Evolutionary conservation across 1,140 invertebrate species (phyloP).

Genomic region (Cydia amplana): DNA sequence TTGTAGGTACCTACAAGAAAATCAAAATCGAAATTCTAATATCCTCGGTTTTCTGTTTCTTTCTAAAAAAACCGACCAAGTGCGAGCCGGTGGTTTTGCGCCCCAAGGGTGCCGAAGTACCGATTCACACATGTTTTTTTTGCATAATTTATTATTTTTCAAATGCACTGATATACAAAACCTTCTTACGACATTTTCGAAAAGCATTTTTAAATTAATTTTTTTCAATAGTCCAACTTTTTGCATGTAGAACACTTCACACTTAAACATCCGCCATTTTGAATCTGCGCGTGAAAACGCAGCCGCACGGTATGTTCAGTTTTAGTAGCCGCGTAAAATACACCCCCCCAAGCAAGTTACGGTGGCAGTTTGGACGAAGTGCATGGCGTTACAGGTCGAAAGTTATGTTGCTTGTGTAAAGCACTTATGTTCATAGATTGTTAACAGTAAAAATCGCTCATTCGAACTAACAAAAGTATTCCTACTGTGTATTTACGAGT

Average conservation of each 20-base stretch:
- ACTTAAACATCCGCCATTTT: neutral
- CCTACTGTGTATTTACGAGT: neutral
- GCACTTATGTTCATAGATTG: slow-evolving; percentile 1
- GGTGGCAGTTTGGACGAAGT: slow-evolving; percentile 17
- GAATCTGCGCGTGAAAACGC: neutral
- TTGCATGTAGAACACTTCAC: neutral
- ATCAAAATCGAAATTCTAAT: neutral
- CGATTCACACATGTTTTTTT: too few species aligned
- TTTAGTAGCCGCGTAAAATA: slow-evolving; percentile 22
- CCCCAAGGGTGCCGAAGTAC: too few species aligned
- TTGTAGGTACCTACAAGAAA: neutral
- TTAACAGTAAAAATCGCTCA: neutral
- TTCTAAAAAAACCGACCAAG: too few species aligned
- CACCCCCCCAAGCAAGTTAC: slow-evolving; percentile 20
- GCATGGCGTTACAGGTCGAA: slow-evolving; percentile 15
- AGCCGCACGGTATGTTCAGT: slow-evolving; percentile 1
- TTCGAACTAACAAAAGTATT: neutral
- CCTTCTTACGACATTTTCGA: too few species aligned
- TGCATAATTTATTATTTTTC: too few species aligned
- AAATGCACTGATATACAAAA: too few species aligned
- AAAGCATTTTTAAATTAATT: too few species aligned
- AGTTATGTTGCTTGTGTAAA: neutral
- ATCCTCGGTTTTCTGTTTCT: too few species aligned
- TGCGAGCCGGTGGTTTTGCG: too few species aligned
- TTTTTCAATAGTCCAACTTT: too few species aligned